Base-by-base conservation (phyloP, 2,888 invertebrate genomes). In the Mesorhabditis spiculigera region DNA sequence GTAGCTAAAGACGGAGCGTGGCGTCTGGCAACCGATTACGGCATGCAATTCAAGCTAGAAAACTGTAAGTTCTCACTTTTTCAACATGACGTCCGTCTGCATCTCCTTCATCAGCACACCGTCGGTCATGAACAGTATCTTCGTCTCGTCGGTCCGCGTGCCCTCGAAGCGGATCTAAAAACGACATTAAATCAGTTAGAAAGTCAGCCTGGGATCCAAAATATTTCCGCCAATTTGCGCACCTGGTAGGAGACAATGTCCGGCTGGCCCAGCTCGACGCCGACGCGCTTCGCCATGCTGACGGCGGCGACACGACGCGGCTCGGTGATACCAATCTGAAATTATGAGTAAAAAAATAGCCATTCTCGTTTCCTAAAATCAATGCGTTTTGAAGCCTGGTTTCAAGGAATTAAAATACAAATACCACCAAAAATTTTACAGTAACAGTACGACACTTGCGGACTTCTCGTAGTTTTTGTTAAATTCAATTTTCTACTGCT, bases 61-160 rank as follows among this genome's bases (percentile, higher is more conserved):
- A 45, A 69, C 10, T 13, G 10, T 44, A 41, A 58, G 28, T 41
- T 28, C 68, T 13, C 16, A 78, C 74, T 78, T 81, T 65, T 73
- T 77, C 45, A 85, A 77, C 72, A 78, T 79, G 45, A 83, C 74
- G 70, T 86, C 86, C 8, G 67, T 89, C 88, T 94, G 92, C 64
- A 95, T 90, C 87, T 95, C 95, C 87, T 93, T 94, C 45, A 99
- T 88, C 5, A 99, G 89, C 0, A 98, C 95, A 87, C 98, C 90
- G 87, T 98, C 98, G 5, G 98, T 98, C 96, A 98, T 95, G 86
- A 98, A 98, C 87, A 97, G 96, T 71, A 99, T 93, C 86, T 91
- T 91, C 0, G 98, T 98, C 4, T 92, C 90, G 0, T 91, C 90
- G 0, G 91, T 92, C 0, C 91, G 91, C 82, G 95, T 97, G 61